Percentiles rank a stretch among this genome's conserved stretches.
These are phyloP conservation scores for Gymnoscelis rufifasciata DNA, from an alignment of 2,888 invertebrate species.

Conservation along the genomic window DNA sequence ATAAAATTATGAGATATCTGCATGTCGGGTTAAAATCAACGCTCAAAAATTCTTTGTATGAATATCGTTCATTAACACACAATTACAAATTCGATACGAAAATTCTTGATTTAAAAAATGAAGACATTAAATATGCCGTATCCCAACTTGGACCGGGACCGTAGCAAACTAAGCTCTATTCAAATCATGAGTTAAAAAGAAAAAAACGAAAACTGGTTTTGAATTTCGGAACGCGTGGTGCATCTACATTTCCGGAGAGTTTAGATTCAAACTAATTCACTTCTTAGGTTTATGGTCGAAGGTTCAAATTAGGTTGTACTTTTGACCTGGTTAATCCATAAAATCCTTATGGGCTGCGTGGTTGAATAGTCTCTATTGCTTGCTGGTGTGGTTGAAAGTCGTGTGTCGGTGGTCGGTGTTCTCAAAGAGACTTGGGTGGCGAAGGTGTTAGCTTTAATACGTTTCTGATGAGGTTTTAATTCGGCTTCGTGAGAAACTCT, in stretches of 20 bases:
- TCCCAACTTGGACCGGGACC: constrained; percentile 34
- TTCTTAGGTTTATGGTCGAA: background rate
- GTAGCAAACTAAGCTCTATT: constrained; percentile 36
- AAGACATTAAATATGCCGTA: constrained; percentile 32
- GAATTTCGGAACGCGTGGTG: constrained; percentile 32
- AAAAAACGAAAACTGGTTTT: constrained; percentile 33
- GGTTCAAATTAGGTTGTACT: constrained; percentile 18
- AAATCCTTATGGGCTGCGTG: constrained; percentile 1
- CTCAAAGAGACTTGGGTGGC: constrained; percentile 45
- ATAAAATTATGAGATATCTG: no score
- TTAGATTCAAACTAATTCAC: constrained; percentile 13
- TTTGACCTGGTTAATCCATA: constrained; percentile 13
- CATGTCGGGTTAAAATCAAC: no score
- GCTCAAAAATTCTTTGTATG: background rate
- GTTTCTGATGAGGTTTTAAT: constrained; percentile 76
- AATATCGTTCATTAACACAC: constrained; percentile 5
- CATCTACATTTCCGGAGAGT: constrained; percentile 41
- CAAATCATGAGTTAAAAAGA: constrained; percentile 24
- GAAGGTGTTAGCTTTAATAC: constrained; percentile 66
- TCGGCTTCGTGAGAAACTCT: constrained; percentile 68
- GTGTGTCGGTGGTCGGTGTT: constrained; percentile 16
- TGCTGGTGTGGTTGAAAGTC: constrained; percentile 26
- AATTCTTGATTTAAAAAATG: constrained; percentile 25
- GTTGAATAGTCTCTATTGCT: constrained; percentile 6
- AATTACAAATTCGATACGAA: constrained; percentile 32